A percentile compares a stretch with the other conserved stretches of the same genome.
phyloP scores from a whole-genome alignment of 2,113 vertebrate genomes.

The Nesogale talazaci region DNA sequence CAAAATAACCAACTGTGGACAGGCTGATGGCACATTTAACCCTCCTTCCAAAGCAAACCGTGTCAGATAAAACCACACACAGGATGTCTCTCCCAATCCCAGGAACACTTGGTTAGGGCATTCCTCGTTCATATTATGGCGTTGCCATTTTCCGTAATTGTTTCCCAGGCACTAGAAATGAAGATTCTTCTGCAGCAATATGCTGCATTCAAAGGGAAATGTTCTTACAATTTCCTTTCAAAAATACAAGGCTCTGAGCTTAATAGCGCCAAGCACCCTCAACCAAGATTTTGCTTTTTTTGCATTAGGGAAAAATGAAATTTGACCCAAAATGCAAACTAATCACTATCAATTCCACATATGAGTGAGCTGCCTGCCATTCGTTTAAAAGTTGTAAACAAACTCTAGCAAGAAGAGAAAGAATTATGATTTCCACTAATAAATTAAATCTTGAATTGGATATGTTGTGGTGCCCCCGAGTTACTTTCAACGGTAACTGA shows the following conservation, averaged over 20 bases:
- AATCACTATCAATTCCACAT: slow-evolving; percentile 51
- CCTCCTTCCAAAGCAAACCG: slow-evolving; percentile 54
- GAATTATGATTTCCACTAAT: slow-evolving; percentile 49
- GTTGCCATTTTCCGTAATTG: slow-evolving; percentile 52
- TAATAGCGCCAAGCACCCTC: not conserved
- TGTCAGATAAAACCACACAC: slow-evolving; percentile 51
- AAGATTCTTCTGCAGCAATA: slow-evolving; percentile 37
- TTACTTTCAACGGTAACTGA: slow-evolving; percentile 80
- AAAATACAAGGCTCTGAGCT: slow-evolving; percentile 42
- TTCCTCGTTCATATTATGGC: not conserved
- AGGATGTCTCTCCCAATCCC: slow-evolving; percentile 21
- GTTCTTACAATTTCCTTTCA: slow-evolving; percentile 25
- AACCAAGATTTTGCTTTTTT: slow-evolving; percentile 51
- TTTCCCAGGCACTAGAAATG: slow-evolving; percentile 48
- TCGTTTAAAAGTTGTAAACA: slow-evolving; percentile 70
- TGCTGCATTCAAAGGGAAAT: not conserved
- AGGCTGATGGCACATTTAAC: slow-evolving; percentile 44
- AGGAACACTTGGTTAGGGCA: slow-evolving; percentile 48
- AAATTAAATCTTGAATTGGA: slow-evolving; percentile 74
- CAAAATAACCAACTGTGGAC: slow-evolving; percentile 55
- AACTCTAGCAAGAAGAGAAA: slow-evolving; percentile 55
- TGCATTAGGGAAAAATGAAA: slow-evolving; percentile 52
- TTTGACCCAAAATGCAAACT: not conserved
- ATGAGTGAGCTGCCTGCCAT: slow-evolving; percentile 38
- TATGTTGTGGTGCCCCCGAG: slow-evolving; percentile 53